phyloP scores from a whole-genome alignment of 1,140 invertebrate genomes.

The Mactra quadrangularis region DNA sequence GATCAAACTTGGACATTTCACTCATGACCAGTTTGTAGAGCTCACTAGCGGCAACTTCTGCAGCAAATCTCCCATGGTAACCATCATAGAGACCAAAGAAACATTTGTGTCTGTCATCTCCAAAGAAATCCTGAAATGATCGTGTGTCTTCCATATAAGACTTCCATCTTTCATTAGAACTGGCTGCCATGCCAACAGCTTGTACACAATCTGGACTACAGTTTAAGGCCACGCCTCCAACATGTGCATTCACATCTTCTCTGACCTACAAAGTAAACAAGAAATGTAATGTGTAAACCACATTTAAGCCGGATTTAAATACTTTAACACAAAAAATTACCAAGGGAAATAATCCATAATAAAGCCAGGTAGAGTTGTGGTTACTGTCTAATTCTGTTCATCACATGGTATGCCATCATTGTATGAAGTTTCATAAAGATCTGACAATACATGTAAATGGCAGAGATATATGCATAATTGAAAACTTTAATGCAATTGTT shows the following conservation, averaged over 20 bases:
- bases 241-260: slow-evolving; percentile 70
- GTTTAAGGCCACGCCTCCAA: slow-evolving; percentile 71
- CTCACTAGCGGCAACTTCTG: slow-evolving; percentile 78
- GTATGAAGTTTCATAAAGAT: no score
- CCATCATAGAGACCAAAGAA: slow-evolving; percentile 82
- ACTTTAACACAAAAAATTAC: no score
- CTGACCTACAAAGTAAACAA: slow-evolving; percentile 4
- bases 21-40: slow-evolving; percentile 79
- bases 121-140: slow-evolving; percentile 82
- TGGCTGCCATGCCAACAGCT: slow-evolving; percentile 78
- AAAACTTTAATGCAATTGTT: no score
- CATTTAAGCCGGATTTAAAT: no score
- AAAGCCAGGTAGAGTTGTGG: no score
- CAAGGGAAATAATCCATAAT: no score
- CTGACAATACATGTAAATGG: no score
- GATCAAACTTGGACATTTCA: slow-evolving; percentile 79
- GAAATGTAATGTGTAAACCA: no score
- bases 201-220: slow-evolving; percentile 77
- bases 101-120: slow-evolving; percentile 79
- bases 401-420: no score
- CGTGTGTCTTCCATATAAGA: slow-evolving; percentile 80
- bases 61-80: slow-evolving; percentile 80
- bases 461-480: no score
- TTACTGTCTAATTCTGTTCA: no score
- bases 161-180: slow-evolving; percentile 79